Evolutionary conservation across 1,140 invertebrate genomes (phyloP), one percentile per base, ranked within the genome.

Genomic region (Dinoponera quadriceps): DNA sequence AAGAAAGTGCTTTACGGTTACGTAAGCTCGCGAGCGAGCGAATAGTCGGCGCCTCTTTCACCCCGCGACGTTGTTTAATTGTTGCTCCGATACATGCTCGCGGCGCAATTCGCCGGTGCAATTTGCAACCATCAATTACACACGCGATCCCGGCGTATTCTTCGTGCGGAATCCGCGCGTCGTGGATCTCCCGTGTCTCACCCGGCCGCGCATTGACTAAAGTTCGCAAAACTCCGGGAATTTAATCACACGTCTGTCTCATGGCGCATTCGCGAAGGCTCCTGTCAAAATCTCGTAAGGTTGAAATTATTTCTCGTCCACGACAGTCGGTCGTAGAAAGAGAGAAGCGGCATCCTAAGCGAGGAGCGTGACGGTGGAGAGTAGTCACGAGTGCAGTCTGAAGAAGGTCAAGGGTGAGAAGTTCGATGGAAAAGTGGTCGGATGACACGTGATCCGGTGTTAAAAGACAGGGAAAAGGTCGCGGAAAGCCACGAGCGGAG

Each of bases 391-490:
- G 4, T 68, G 51, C n/a, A 14, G 54, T 20, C 13, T 18, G 38
- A 63, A 75, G 29, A 66, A 71, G 68, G 54, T 68, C 57, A 49
- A 48, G 68, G 65, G 63, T 71, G 59, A 63, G 49, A 59, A 48
- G 57, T 66, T 51, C 18, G 57, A 55, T 71, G 13, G 82, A 62
- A 82, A 62, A 55, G 65, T 83, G 71, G 25, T 54, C 20, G 48
- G 60, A 77, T 77, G 63, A 82, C 33, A 49, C 25, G 25, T 29
- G 51, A 38, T 49, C 48, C 38, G 49, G 5, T 72, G 72, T 60
- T 73, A 62, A 68, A 60, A 85, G 51, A 77, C 44, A 51, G 29
- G 65, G 73, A 77, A 86, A 88, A 83, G 84, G 73, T 83, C 27
- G 69, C 69, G 80, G 54, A 85, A 88, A 85, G 80, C 77, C 75